Evolutionary conservation across 2,888 invertebrate species (phyloP), one percentile per base, ranked within the genome.

Genomic region (Tiliacea aurago): DNA sequence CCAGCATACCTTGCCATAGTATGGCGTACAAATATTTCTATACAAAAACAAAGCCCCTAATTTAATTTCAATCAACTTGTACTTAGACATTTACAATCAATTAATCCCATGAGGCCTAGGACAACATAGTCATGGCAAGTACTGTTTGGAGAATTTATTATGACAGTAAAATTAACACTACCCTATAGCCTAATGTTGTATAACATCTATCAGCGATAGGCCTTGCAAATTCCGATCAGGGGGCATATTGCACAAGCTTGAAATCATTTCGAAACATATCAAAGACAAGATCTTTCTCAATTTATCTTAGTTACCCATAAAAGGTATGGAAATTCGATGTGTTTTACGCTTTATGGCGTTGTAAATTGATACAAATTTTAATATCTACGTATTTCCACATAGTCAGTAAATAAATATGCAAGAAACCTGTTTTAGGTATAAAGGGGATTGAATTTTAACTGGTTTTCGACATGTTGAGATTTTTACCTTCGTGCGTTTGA

Each of bases 321-420:
- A 76, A 56, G 76, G 70, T 68, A 64, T 80, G 69, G 61, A 73
- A 70, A 85, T 83, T 73, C 58, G 63, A 69, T 55, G 67, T 66
- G 56, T 75, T 77, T 68, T 68, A 72, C 65, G 37, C 61, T 75
- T 82, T 82, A 79, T 77, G 62, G 64, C 62, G 68, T 73, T 71
- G 83, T 85, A 84, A 85, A 77, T 65, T 83, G 71, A 78, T 72
- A 76, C 70, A 58, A 76, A 72, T 84, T 81, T 77, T 81, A 73
- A 83, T 78, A 73, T 83, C 61, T 63, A 70, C 69, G 70, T 80
- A 72, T 85, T 80, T 78, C 76, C 70, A 79, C 66, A 80, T 59
- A 70, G 20, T n/a, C 59, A 18, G 73, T 69, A 55, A 73, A 76
- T 81, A 71, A 69, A 71, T 84, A 76, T 75, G 67, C 69, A 71